A percentile compares a stretch with the other conserved stretches of the same genome.
These are phyloP conservation scores for Eulemur macaco DNA, from an alignment of 2,113 vertebrate genomes.

Conservation along the genomic window DNA sequence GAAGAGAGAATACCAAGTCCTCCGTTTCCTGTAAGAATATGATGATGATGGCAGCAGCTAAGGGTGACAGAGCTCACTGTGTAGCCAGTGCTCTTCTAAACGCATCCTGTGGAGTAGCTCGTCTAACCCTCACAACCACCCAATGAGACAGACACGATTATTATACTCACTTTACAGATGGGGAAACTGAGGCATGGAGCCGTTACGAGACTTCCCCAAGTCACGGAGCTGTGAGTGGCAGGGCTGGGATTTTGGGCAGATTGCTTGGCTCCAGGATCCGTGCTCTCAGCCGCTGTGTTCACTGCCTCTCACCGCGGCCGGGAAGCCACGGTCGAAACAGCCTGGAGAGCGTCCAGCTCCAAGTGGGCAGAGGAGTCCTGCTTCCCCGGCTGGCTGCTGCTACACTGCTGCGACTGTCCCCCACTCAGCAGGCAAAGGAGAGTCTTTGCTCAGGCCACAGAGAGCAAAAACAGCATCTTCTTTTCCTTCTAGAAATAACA, in stretches of 20 bases:
- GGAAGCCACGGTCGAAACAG: background rate
- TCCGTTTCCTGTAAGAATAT: background rate
- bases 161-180: background rate
- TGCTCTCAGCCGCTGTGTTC: rapidly evolving
- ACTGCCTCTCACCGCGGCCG: background rate
- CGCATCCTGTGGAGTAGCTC: rapidly evolving
- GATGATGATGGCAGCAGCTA: rapidly evolving
- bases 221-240: background rate
- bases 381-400: rapidly evolving
- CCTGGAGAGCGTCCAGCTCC: background rate
- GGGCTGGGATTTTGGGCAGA: background rate
- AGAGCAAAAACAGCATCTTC: background rate
- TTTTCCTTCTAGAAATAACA: background rate
- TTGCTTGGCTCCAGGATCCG: background rate
- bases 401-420: background rate
- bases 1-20: background rate
- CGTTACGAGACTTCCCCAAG: background rate
- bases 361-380: rapidly evolving
- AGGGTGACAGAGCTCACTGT: rapidly evolving
- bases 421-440: background rate
- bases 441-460: background rate
- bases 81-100: background rate
- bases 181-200: background rate
- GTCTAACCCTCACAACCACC: background rate
- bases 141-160: rapidly evolving